phyloP scores from a whole-genome alignment of 1,140 invertebrate species.

The Drosophila murphyi region DNA sequence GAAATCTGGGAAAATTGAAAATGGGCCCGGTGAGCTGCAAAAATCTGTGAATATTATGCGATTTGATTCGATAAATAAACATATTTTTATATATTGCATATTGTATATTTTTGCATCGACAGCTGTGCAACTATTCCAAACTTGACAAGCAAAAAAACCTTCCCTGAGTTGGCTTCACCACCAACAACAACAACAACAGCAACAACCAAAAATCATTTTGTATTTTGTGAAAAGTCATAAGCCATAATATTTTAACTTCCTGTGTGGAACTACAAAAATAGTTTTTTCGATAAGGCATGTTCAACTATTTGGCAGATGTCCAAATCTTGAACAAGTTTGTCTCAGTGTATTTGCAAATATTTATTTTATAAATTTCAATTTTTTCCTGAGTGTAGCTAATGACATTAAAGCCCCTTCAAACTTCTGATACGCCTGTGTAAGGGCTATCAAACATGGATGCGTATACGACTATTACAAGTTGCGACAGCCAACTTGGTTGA shows the following conservation, averaged over 20 bases:
- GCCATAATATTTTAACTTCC: slow-evolving; percentile 40
- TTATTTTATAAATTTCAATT: no score
- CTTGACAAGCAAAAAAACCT: not conserved
- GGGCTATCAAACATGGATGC: slow-evolving; percentile 29
- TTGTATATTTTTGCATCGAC: slow-evolving; percentile 6
- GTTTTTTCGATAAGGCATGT: no score
- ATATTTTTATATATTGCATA: no score
- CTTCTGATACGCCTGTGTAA: not conserved
- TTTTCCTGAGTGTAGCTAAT: no score
- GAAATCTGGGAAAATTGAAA: not conserved
- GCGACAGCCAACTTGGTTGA: slow-evolving; percentile 45
- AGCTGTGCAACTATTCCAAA: slow-evolving; percentile 16
- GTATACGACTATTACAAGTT: slow-evolving; percentile 44
- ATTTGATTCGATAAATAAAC: no score
- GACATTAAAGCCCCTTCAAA: no score
- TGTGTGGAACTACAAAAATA: not conserved
- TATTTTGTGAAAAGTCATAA: slow-evolving; percentile 43
- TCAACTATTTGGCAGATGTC: no score
- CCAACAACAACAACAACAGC: slow-evolving; percentile 6
- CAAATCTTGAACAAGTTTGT: no score
- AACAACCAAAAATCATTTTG: slow-evolving; percentile 23
- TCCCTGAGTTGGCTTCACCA: not conserved
- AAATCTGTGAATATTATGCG: no score
- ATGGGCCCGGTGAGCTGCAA: not conserved
- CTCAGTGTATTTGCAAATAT: no score